Evolutionary conservation across 2,797 vertebrate species (phyloP).

Genomic region (Anniella stebbinsi): DNA sequence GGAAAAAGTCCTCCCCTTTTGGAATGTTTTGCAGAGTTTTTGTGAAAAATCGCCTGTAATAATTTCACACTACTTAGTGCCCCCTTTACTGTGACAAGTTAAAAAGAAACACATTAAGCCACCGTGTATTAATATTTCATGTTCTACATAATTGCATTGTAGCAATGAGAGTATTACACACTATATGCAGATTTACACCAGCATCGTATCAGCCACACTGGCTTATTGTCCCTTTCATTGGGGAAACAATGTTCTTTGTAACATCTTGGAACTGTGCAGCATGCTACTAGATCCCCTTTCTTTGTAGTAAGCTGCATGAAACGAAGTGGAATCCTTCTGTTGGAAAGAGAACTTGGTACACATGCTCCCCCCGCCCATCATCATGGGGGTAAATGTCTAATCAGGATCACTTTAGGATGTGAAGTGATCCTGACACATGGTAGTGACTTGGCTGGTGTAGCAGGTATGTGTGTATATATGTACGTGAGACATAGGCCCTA

Average conservation of each 20-base stretch:
- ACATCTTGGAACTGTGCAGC: fast-evolving
- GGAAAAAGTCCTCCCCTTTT: neutral
- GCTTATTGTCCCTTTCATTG: neutral
- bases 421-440: neutral
- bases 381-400: neutral
- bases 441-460: neutral
- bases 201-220: neutral
- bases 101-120: constrained; percentile 35
- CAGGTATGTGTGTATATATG: neutral
- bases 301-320: fast-evolving
- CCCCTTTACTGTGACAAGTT: constrained; percentile 7
- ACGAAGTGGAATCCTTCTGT: neutral
- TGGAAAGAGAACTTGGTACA: neutral
- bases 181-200: neutral
- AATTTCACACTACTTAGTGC: neutral
- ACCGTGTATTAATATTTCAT: neutral
- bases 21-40: neutral
- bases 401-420: too few species aligned
- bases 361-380: neutral
- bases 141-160: neutral
- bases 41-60: constrained; percentile 6
- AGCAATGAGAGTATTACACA: constrained; percentile 10
- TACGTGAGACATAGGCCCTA: neutral
- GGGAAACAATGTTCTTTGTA: neutral
- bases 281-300: neutral